Evolutionary conservation across 2,888 invertebrate species (phyloP), one percentile per base, ranked within the genome.

Genomic region (Lasioglossum figueresi): DNA sequence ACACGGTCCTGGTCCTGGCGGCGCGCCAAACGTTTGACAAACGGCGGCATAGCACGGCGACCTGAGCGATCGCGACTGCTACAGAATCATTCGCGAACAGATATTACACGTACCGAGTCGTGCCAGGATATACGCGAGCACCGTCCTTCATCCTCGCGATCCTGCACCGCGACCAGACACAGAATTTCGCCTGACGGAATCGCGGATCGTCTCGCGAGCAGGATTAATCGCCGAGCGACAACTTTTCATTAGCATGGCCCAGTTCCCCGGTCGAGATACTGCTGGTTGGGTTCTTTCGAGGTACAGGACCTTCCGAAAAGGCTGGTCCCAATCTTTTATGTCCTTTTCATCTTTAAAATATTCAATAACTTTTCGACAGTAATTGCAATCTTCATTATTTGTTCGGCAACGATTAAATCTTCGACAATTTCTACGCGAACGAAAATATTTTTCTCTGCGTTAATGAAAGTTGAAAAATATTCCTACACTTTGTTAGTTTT

Each of bases 11-110:
- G 87, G 82, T 79, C 89, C 84, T 90, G 91, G 91, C 90, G 79
- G 81, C 63, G 78, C 79, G 92, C 91, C 92, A 86, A 83, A 79
- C 88, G 88, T 83, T 92, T 91, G 91, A 92, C 86, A 90, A 91
- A 92, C 87, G 87, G 81, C 82, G 43, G 45, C 52, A 76, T 75
- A 72, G 68, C 87, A 83, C 74, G 80, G 48, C 31, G 31, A 63
- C 63, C 59, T n/a, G 27, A 14, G 27, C 59, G 59, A 27, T 14
- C 59, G 27, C 27, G 59, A 59, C 23, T 52, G 23, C 52, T 23
- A 23, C 52, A 10, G 52, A 23, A 52, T 52, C 23, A 52, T 59
- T 27, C 59, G 14, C 19, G 19, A 75, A 83, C 71, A 72, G 79
- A 83, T 83, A 84, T 72, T 79, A 71, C 45, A 45, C 45, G 45